Percentiles rank a stretch among this genome's conserved stretches.
Conservation (phyloP, 2,888 invertebrate genomes). For the Plutella xylostella region DNA sequence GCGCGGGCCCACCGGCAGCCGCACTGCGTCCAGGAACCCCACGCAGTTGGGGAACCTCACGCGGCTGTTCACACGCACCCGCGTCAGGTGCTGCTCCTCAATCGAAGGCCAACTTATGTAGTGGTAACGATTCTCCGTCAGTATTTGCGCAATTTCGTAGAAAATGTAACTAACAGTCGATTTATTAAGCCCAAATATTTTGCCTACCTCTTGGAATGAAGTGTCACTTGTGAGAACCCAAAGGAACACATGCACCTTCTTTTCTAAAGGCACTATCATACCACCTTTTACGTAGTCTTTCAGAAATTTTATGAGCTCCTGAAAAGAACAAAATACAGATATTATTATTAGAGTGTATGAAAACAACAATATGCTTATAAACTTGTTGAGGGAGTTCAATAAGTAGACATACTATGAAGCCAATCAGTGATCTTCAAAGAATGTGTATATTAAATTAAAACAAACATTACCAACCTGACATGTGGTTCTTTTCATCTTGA, state of each 20-base stretch:
- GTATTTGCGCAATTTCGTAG: conserved; percentile 40
- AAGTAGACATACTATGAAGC: too few species aligned
- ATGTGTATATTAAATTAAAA: too few species aligned
- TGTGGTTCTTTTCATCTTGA: conserved; percentile 46
- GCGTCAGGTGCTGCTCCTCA: conserved; percentile 54
- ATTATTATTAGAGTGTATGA: too few species aligned
- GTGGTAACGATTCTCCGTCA: conserved; percentile 39
- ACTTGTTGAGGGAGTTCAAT: too few species aligned
- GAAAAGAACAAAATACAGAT: too few species aligned
- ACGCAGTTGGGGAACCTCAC: conserved; percentile 58
- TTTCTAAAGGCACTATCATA: conserved; percentile 39
- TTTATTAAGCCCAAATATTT: conserved; percentile 48
- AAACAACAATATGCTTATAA: too few species aligned
- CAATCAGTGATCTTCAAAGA: too few species aligned
- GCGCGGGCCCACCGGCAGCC: conserved; percentile 45
- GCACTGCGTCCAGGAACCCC: conserved; percentile 52
- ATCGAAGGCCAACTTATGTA: conserved; percentile 54
- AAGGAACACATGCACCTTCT: conserved; percentile 54
- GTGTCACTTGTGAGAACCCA: conserved; percentile 44
- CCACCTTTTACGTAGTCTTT: conserved; percentile 30
- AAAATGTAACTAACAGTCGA: conserved; percentile 51
- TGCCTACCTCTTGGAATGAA: conserved; percentile 47
- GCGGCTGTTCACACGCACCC: conserved; percentile 48
- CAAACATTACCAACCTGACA: conserved; percentile 32
- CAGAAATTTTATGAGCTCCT: conserved; percentile 42